phyloP scores from a whole-genome alignment of 2,888 invertebrate genomes.

The Sminthurinus aureus region DNA sequence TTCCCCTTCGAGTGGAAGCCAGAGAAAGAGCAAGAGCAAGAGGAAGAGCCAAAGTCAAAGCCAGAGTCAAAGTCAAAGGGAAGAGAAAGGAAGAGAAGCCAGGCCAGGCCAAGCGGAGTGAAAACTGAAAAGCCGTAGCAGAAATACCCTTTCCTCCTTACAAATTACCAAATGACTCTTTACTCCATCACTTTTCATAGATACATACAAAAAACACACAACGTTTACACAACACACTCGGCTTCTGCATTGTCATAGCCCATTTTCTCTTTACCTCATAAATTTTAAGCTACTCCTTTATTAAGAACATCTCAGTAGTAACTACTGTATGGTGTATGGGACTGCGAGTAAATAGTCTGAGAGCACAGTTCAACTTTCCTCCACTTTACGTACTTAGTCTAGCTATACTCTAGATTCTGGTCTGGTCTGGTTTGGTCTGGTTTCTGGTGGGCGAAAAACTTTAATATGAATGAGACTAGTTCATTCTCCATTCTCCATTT shows the following conservation, averaged over 20 bases:
- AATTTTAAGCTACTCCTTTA: neutral
- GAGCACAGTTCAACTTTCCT: too few relatives aligned
- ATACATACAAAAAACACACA: neutral
- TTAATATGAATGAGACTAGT: too few relatives aligned
- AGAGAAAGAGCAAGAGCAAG: neutral
- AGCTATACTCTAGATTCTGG: too few relatives aligned
- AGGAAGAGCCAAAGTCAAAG: neutral
- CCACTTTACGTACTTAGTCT: too few relatives aligned
- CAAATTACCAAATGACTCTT: too few relatives aligned
- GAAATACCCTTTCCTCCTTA: too few relatives aligned
- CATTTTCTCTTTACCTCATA: neutral
- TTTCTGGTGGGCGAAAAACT: too few relatives aligned
- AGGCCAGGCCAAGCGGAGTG: neutral
- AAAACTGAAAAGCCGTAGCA: conserved; percentile 9
- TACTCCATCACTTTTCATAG: neutral
- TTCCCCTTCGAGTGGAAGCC: neutral
- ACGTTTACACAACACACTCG: neutral
- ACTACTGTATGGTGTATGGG: too few relatives aligned
- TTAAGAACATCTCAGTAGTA: too few relatives aligned
- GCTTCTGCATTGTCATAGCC: neutral
- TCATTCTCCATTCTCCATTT: too few relatives aligned
- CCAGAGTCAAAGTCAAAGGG: neutral
- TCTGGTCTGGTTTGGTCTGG: too few relatives aligned
- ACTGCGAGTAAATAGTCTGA: too few relatives aligned
- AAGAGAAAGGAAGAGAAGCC: neutral